Conservation (phyloP, 1,140 invertebrate species). For the Bactericera cockerelli region DNA sequence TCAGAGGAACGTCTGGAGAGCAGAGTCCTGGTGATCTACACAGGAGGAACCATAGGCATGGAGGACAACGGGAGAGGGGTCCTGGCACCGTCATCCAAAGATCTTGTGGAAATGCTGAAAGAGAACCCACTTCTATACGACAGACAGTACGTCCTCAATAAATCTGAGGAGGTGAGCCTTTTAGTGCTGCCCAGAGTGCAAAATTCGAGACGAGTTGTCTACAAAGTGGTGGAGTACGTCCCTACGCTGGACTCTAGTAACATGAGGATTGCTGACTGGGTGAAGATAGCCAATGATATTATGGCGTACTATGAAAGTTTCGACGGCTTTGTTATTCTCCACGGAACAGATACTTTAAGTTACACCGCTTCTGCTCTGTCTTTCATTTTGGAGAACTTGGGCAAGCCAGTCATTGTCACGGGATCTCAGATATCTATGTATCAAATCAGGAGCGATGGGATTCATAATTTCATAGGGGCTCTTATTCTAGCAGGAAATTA, state of each 20-base stretch:
- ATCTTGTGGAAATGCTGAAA: background rate
- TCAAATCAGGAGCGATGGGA: conserved; percentile 74
- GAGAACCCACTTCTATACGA: background rate
- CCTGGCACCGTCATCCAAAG: conserved; percentile 27
- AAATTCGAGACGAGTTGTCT: conserved; percentile 39
- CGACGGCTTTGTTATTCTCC: conserved; percentile 89
- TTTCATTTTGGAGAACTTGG: conserved; percentile 89
- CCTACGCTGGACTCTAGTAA: conserved; percentile 83
- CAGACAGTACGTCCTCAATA: background rate
- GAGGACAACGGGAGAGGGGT: conserved; percentile 51
- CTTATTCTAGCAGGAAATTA: conserved; percentile 82
- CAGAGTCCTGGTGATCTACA: conserved; percentile 62
- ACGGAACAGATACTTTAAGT: conserved; percentile 91
- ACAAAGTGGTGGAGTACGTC: conserved; percentile 76
- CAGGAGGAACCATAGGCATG: conserved; percentile 83
- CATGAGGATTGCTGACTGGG: conserved; percentile 85
- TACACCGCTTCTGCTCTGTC: conserved; percentile 91
- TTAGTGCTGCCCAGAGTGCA: conserved; percentile 14
- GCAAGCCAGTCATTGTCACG: conserved; percentile 88
- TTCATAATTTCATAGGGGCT: conserved; percentile 83
- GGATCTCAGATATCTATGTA: conserved; percentile 87
- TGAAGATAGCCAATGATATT: conserved; percentile 74
- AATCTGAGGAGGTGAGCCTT: background rate
- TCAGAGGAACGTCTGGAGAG: conserved; percentile 29
- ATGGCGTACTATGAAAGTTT: conserved; percentile 63